Evolutionary conservation across 2,797 vertebrate species (phyloP).

Genomic region (Tenualosa thibaudeaui): DNA sequence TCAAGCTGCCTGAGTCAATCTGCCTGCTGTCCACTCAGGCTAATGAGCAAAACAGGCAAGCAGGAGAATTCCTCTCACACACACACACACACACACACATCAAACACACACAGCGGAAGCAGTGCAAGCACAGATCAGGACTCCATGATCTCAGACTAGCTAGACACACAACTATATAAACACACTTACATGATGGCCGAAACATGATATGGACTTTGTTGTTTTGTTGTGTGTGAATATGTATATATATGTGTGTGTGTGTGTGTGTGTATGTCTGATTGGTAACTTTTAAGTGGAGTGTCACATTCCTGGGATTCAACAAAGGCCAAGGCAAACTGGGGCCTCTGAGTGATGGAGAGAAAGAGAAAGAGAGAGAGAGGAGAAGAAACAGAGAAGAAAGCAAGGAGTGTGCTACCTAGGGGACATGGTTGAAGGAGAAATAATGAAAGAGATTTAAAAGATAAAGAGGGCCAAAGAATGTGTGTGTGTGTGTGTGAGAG

Average conservation of each 20-base stretch:
- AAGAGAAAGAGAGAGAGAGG: background rate
- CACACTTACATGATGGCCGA: background rate
- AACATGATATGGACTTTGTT: background rate
- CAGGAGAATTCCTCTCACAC: too few species aligned
- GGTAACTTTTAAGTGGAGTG: constrained; percentile 7
- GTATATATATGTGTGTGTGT: background rate
- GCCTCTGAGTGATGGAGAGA: constrained; percentile 24
- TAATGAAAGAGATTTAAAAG: background rate
- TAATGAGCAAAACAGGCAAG: constrained; percentile 23
- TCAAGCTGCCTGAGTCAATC: background rate
- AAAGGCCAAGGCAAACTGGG: constrained; percentile 22
- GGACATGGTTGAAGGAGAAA: background rate
- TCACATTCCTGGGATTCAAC: constrained; percentile 21
- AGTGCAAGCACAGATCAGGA: background rate
- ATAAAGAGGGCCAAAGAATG: background rate
- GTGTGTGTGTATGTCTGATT: constrained; percentile 4
- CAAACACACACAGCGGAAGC: background rate
- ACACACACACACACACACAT: background rate
- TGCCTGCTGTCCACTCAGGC: background rate
- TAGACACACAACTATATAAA: background rate
- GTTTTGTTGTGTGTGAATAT: background rate
- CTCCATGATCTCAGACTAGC: background rate
- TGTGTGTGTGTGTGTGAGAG: background rate
- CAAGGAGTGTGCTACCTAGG: background rate
- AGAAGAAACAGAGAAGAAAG: background rate